Percentiles rank a stretch among this genome's conserved stretches.
Evolutionary conservation across 1,140 invertebrate genomes (phyloP).

Genomic region (Thereuonema tuberculata): DNA sequence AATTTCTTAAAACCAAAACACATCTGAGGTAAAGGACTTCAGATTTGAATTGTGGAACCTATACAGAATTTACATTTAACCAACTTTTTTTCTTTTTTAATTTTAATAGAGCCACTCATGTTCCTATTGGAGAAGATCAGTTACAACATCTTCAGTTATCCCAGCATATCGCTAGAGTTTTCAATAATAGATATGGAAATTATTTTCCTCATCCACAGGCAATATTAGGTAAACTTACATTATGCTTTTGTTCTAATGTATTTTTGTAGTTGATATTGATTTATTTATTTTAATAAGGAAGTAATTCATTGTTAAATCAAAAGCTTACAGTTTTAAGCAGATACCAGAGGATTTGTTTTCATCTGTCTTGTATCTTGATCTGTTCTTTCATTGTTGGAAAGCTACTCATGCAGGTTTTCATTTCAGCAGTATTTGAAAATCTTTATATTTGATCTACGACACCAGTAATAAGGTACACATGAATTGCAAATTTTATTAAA

Average conservation of each 20-base stretch:
- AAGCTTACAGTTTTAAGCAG: slow-evolving; percentile 7
- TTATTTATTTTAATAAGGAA: slow-evolving; percentile 5
- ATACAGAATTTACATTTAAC: neutral
- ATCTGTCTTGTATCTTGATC: too few relatives aligned
- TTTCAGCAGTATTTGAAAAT: too few relatives aligned
- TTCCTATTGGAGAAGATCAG: slow-evolving; percentile 94
- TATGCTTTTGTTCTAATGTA: neutral
- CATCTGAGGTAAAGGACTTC: too few relatives aligned
- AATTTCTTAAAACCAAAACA: too few relatives aligned
- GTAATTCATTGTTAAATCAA: neutral
- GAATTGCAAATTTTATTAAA: too few relatives aligned
- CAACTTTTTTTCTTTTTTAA: slow-evolving; percentile 19
- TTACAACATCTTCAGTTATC: slow-evolving; percentile 79
- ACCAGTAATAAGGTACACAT: too few relatives aligned
- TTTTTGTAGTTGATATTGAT: neutral
- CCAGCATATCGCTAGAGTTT: slow-evolving; percentile 62
- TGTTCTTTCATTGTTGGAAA: too few relatives aligned
- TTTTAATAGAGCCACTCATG: slow-evolving; percentile 58
- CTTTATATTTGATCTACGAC: too few relatives aligned
- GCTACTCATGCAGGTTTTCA: too few relatives aligned
- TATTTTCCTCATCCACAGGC: slow-evolving; percentile 58
- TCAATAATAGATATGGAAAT: slow-evolving; percentile 60
- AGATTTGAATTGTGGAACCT: too few relatives aligned
- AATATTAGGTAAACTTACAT: slow-evolving; percentile 42
- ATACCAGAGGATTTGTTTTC: slow-evolving; percentile 3